Evolutionary conservation across 2,888 invertebrate genomes (phyloP).

Genomic region (Aethes cnicana): DNA sequence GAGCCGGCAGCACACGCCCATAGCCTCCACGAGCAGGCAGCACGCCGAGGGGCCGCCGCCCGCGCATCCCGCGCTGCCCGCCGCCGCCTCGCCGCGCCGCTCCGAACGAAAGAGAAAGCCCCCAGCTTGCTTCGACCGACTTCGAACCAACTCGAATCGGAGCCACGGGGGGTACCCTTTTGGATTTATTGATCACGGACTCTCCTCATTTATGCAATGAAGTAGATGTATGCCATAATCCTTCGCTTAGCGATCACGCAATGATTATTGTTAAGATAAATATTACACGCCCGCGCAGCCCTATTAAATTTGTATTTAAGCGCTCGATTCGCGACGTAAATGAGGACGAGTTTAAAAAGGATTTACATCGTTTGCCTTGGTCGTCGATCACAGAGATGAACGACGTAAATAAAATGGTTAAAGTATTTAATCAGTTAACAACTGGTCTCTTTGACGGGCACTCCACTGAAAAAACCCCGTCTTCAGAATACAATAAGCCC

Average conservation of each 20-base stretch:
- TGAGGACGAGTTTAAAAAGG: background rate
- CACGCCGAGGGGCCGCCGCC: background rate
- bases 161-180: too few species aligned
- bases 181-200: background rate
- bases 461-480: background rate
- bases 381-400: background rate
- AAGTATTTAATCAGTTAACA: background rate
- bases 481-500: background rate
- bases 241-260: slow-evolving; percentile 2
- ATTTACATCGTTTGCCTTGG: background rate
- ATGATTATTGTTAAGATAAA: background rate
- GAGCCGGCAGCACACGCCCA: too few species aligned
- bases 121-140: too few species aligned
- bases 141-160: background rate
- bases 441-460: background rate
- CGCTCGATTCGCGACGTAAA: background rate
- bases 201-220: background rate
- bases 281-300: background rate
- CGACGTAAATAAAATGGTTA: background rate
- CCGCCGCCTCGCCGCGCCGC: too few species aligned
- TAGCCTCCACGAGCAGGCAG: background rate
- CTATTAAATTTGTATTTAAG: background rate
- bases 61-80: background rate
- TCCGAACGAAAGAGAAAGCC: too few species aligned
- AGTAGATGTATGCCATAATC: background rate